phyloP scores from a whole-genome alignment of 2,113 vertebrate species.

The Acrocephalus arundinaceus region DNA sequence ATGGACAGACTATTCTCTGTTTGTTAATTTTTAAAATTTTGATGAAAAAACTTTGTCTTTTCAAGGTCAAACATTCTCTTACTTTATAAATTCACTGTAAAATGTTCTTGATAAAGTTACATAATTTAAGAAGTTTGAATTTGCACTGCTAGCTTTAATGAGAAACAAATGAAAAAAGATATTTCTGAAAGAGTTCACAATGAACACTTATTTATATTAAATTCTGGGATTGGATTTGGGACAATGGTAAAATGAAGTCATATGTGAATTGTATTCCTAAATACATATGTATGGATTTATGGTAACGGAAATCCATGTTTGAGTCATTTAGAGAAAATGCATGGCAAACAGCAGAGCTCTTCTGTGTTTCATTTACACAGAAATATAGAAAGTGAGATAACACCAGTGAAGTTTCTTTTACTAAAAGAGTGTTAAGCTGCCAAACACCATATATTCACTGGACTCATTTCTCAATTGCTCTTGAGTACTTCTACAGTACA shows the following conservation, averaged over 20 bases:
- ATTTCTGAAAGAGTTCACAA: not conserved
- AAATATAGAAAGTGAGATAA: slow-evolving; percentile 22
- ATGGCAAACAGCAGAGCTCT: not conserved
- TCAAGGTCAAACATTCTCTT: not conserved
- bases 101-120: not conserved
- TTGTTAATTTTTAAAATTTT: not conserved
- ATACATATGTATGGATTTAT: not conserved
- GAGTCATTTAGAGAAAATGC: slow-evolving; percentile 40
- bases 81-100: not conserved
- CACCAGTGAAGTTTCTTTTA: not conserved
- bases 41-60: not conserved
- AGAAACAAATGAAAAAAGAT: slow-evolving; percentile 17
- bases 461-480: not conserved
- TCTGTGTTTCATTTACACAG: slow-evolving; percentile 13
- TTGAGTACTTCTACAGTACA: not conserved
- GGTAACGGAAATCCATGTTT: slow-evolving; percentile 2
- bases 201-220: slow-evolving; percentile 9
- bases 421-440: not conserved
- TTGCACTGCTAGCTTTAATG: not conserved
- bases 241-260: slow-evolving; percentile 28
- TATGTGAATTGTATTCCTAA: slow-evolving; percentile 20
- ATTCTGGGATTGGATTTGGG: not conserved
- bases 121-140: not conserved
- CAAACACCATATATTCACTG: not conserved
- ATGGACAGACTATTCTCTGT: not conserved